Percentiles rank a stretch among this genome's conserved stretches.
phyloP scores from a whole-genome alignment of 2,113 vertebrate genomes.

The Melanocharis versteri region DNA sequence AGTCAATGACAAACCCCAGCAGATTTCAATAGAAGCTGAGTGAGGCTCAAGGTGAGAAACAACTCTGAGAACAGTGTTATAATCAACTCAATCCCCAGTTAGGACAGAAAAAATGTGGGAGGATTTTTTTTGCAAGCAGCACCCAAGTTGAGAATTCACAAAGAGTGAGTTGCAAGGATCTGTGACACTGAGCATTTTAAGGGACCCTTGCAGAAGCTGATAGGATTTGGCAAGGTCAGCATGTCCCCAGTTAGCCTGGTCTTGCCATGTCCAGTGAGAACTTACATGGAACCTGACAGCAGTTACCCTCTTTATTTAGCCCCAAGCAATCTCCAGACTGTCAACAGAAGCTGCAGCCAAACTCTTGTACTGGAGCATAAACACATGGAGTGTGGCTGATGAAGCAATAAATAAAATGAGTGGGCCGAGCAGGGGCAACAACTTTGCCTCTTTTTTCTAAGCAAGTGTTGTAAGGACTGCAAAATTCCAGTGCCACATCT shows the following conservation, averaged over 20 bases:
- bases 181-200: not conserved
- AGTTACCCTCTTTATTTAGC: not conserved
- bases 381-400: not conserved
- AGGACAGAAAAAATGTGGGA: not conserved
- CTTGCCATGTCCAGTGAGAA: not conserved
- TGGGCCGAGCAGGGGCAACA: not conserved
- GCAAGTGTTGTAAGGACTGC: not conserved
- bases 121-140: accelerated
- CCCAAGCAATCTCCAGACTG: not conserved
- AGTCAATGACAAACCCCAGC: not conserved
- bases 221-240: not conserved
- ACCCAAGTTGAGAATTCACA: not conserved
- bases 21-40: not conserved
- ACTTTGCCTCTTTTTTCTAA: not conserved
- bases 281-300: not conserved
- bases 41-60: slow-evolving; percentile 16
- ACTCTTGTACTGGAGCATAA: not conserved
- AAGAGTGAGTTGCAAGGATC: not conserved
- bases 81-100: not conserved
- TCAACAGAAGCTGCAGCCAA: not conserved
- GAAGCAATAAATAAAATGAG: not conserved
- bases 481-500: not conserved
- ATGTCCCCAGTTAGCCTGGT: not conserved
- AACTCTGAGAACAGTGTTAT: not conserved
- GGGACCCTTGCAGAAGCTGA: not conserved